Conservation (phyloP, 2,797 vertebrate genomes). For the Eulemur albifrons region DNA sequence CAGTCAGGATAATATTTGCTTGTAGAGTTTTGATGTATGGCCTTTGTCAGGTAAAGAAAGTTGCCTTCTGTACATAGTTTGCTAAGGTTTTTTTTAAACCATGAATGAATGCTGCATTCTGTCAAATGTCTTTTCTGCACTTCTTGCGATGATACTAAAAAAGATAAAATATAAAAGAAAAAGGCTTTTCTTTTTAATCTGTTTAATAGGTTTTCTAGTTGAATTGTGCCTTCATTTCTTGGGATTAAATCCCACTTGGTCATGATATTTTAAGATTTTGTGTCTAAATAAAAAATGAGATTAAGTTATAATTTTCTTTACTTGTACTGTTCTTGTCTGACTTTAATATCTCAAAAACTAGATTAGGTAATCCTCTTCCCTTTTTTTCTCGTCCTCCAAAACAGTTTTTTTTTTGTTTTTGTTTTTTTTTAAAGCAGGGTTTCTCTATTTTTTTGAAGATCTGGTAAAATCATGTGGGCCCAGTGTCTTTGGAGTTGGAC, state of each 20-base stretch:
- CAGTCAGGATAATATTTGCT: neutral
- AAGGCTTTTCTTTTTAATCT: neutral
- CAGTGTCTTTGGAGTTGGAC: neutral
- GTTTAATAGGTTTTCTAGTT: neutral
- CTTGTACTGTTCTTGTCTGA: neutral
- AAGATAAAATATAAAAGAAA: neutral
- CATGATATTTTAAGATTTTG: constrained; percentile 5
- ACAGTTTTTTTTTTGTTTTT: neutral
- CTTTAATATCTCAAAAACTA: constrained; percentile 20
- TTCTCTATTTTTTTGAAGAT: neutral
- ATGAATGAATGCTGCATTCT: neutral
- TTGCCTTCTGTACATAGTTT: neutral
- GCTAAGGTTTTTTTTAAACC: neutral
- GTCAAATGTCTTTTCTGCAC: neutral
- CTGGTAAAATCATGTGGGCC: neutral
- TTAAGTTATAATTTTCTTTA: neutral
- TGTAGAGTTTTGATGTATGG: neutral
- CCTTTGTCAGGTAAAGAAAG: neutral
- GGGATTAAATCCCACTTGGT: neutral
- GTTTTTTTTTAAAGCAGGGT: neutral
- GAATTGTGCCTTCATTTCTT: constrained; percentile 47
- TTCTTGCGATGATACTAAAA: neutral
- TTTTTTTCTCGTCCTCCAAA: neutral
- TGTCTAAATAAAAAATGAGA: neutral
- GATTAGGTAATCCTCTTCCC: neutral